A percentile compares a stretch with the other conserved stretches of the same genome.
Evolutionary conservation across 2,113 vertebrate species (phyloP).

Genomic region (Axis porcinus): DNA sequence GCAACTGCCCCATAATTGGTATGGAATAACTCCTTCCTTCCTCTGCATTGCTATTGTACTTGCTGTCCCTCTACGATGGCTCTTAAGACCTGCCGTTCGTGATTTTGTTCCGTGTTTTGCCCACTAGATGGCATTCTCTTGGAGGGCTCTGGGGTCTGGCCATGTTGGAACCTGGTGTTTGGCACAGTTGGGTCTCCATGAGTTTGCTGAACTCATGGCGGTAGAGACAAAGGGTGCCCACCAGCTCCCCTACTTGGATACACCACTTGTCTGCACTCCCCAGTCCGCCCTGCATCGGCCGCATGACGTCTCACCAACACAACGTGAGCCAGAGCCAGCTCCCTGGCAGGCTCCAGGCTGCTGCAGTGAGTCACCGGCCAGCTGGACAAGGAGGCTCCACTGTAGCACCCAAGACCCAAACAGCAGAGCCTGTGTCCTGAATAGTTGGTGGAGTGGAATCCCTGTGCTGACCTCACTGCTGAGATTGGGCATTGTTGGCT

Average conservation of each 20-base stretch:
- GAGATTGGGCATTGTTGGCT: neutral
- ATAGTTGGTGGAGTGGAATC: neutral
- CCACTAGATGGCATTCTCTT: neutral
- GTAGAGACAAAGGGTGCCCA: neutral
- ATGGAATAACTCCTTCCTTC: neutral
- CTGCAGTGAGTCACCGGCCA: neutral
- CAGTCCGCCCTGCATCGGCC: neutral
- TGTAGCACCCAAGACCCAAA: rapidly evolving
- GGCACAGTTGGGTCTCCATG: neutral
- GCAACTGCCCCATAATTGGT: neutral
- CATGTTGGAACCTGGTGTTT: neutral
- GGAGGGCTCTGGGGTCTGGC: neutral
- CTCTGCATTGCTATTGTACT: rapidly evolving
- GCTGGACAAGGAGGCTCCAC: neutral
- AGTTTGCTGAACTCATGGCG: neutral
- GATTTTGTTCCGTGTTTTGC: neutral
- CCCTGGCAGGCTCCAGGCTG: neutral
- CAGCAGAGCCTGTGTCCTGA: neutral
- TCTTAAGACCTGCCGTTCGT: neutral
- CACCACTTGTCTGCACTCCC: neutral
- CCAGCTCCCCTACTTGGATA: neutral
- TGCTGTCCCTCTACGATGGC: neutral
- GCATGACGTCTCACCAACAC: neutral
- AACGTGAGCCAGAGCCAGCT: neutral
- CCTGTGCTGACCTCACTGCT: neutral